Conservation (phyloP, 1,140 invertebrate genomes). For the Neotoxoptera formosana region DNA sequence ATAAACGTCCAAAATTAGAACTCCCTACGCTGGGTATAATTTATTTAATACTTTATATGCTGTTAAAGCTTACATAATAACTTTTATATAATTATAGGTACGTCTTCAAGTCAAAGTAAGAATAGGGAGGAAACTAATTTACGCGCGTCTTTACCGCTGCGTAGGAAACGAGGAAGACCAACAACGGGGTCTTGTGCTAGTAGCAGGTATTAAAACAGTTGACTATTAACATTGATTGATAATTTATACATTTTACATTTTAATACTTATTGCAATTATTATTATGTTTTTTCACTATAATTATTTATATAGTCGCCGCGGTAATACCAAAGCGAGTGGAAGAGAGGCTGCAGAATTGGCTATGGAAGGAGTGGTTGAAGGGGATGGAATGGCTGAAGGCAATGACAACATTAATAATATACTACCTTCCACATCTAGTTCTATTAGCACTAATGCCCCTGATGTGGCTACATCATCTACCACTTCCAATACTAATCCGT, state of each 20-base stretch:
- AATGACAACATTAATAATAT: slow-evolving; percentile 40
- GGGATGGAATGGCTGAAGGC: slow-evolving; percentile 47
- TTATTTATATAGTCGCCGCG: slow-evolving; percentile 66
- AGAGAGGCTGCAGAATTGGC: slow-evolving; percentile 32
- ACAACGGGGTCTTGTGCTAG: slow-evolving; percentile 81
- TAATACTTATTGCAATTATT: background rate
- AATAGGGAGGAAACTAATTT: slow-evolving; percentile 39
- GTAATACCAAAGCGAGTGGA: slow-evolving; percentile 56
- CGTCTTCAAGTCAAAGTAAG: slow-evolving; percentile 52
- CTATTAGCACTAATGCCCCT: slow-evolving; percentile 29
- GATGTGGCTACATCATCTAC: slow-evolving; percentile 47
- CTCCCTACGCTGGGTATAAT: slow-evolving; percentile 44
- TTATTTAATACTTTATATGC: background rate
- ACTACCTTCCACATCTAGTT: slow-evolving; percentile 49
- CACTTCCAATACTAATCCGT: slow-evolving; percentile 23
- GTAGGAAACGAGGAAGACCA: slow-evolving; percentile 62
- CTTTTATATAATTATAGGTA: background rate
- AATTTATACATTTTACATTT: background rate
- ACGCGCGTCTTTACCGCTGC: slow-evolving; percentile 61
- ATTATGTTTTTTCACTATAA: background rate
- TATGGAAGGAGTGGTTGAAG: slow-evolving; percentile 54
- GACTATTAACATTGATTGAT: background rate
- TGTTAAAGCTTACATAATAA: background rate
- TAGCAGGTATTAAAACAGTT: slow-evolving; percentile 67
- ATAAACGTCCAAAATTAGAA: slow-evolving; percentile 53